Evolutionary conservation across 2,888 invertebrate species (phyloP), one percentile per base, ranked within the genome.

Genomic region (Apotomis betuletana): DNA sequence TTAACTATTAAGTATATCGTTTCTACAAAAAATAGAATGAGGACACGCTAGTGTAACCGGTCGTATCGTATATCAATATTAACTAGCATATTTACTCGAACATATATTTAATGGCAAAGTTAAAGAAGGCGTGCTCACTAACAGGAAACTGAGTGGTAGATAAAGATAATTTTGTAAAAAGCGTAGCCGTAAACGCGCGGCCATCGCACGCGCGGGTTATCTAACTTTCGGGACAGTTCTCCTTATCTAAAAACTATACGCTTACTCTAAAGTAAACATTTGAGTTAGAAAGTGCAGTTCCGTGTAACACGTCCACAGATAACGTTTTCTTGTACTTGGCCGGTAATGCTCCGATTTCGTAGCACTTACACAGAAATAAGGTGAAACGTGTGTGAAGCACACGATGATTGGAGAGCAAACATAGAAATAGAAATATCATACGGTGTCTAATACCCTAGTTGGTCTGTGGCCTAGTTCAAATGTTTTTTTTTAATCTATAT

Each of bases 201-300:
- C 75, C 79, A 77, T 78, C 82, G 84, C 87, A 87, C 87, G 88
- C 83, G 79, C 75, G 75, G 77, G 78, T 87, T 87, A 89, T 87
- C 89, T 88, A 79, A 78, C 78, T 83, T 84, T 90, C 86, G 83
- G 90, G 90, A 87, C 90, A 89, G 91, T 87, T 86, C 81, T 78
- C 81, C 83, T 92, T 92, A 92, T 92, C 92, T 92, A 84, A 84
- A 82, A 85, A 86, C 85, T 46, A 54, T 83, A 81, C 83, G 83
- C 88, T 90, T 89, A 88, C 89, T 87, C 85, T 79, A 87, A 84
- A 85, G 81, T 85, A 89, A 93, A 93, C 87, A 92, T 93, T 92
- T 92, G 87, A 88, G 82, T 88, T 92, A 92, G 92, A 93, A 92
- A 93, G 93, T 93, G 92, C 89, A 88, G 90, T 91, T 90, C 86